Evolutionary conservation across 2,113 vertebrate species (phyloP).

Genomic region (Microcebus jonahi): DNA sequence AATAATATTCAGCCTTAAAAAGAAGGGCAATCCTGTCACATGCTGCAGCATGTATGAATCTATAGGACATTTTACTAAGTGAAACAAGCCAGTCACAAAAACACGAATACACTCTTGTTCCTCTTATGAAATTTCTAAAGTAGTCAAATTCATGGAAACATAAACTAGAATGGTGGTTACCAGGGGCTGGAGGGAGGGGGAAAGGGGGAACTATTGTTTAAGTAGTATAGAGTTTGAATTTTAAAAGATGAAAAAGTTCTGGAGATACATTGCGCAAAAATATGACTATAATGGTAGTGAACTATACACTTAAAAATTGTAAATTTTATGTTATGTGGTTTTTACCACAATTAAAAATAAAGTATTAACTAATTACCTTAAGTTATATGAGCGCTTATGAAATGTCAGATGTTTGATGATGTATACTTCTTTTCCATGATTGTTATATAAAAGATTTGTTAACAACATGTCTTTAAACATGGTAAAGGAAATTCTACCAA

Average conservation of each 20-base stretch:
- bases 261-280: background rate
- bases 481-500: constrained; percentile 7
- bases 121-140: background rate
- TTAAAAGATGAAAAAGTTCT: background rate
- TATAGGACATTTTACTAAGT: background rate
- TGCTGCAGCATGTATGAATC: background rate
- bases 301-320: background rate
- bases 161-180: background rate
- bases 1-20: constrained; percentile 12
- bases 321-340: background rate
- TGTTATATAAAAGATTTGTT: constrained; percentile 1
- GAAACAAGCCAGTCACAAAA: background rate
- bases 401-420: constrained; percentile 14
- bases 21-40: background rate
- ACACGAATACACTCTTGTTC: background rate
- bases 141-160: background rate
- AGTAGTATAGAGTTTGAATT: background rate
- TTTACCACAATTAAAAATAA: constrained; percentile 4
- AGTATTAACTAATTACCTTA: background rate
- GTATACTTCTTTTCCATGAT: background rate
- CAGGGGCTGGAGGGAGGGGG: background rate
- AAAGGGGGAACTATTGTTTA: background rate
- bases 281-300: background rate
- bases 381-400: background rate
- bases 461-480: background rate